Evolutionary conservation across 1,140 invertebrate species (phyloP), one percentile per base, ranked within the genome.

Genomic region (Euura saliciscinereae): DNA sequence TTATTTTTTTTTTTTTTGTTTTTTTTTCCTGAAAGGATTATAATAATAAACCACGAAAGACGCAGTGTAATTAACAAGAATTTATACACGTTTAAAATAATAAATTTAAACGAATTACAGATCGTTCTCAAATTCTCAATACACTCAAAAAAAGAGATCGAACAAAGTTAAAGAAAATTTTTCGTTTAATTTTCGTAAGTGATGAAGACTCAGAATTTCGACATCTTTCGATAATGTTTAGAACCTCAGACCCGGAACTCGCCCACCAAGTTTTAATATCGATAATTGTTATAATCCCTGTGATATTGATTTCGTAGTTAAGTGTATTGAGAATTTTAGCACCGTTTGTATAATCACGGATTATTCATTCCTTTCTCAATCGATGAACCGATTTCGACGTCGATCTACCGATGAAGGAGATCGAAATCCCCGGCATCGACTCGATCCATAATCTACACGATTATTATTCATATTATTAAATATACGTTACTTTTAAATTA

Each of bases 41-140:
- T 59, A 1, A 28, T 28, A 28, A 28, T 28, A 28, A 28, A 6
- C 51, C 3, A 5, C 51, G 28, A 28, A 6, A 59, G 8, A 8
- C 51, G 51, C 51, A 59, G 51, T 59, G 51, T 59, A 59, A 11
- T 59, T 59, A 11, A 59, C 51, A 59, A 6, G 13, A 59, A 59
- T 59, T 59, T 59, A 59, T 59, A 59, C 51, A 59, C 51, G 6
- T 6, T 59, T 59, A n/a, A 59, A 59, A 59, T 59, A 59, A 59
- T 11, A 11, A 11, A 59, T 8, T 59, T n/a, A 59, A 11, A 59
- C 51, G 51, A 28, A 28, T 28, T 59, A 59, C 51, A 59, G 51
- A 59, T 59, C 13, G 51, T 59, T 59, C 51, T 59, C 51, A 11
- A 59, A 59, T 11, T 59, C 51, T 59, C 51, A n/a, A 59, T 59